Conservation (phyloP, 2,888 invertebrate genomes). For the Phyllotreta striolata region DNA sequence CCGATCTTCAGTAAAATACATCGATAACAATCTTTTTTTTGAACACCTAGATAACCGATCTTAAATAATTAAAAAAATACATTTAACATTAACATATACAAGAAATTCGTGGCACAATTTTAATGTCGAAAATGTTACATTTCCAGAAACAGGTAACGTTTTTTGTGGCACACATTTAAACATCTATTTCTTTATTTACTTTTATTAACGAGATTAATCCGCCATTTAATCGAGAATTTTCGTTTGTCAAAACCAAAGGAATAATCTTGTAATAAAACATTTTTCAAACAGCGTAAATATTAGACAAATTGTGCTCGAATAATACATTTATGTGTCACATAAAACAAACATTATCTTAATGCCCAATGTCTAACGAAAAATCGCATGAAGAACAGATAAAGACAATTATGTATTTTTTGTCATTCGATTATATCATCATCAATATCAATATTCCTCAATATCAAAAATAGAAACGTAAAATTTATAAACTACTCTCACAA, state of each 20-base stretch:
- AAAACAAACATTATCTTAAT: constrained; percentile 39
- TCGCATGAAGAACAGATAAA: constrained; percentile 45
- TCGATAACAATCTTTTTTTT: constrained; percentile 43
- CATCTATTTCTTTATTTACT: constrained; percentile 24
- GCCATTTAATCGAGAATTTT: too few species aligned
- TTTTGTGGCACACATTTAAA: constrained; percentile 45
- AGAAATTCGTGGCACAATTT: constrained; percentile 47
- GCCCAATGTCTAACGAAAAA: constrained; percentile 43
- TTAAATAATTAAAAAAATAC: constrained; percentile 49
- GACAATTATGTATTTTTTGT: constrained; percentile 38
- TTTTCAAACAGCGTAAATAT: too few species aligned
- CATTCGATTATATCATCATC: constrained; percentile 32
- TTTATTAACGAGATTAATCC: constrained; percentile 23
- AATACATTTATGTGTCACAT: constrained; percentile 29
- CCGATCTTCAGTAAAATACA: constrained; percentile 39
- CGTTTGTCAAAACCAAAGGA: too few species aligned
- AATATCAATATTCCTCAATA: constrained; percentile 45
- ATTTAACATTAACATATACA: constrained; percentile 50
- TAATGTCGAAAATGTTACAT: constrained; percentile 37
- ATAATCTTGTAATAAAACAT: too few species aligned
- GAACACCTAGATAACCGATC: constrained; percentile 47
- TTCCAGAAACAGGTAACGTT: constrained; percentile 49
- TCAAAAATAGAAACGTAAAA: constrained; percentile 52
- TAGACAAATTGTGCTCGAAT: constrained; percentile 18
- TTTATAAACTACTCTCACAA: constrained; percentile 49